Base-by-base conservation (phyloP, 2,888 invertebrate species). In the Rhogogaster chlorosoma region DNA sequence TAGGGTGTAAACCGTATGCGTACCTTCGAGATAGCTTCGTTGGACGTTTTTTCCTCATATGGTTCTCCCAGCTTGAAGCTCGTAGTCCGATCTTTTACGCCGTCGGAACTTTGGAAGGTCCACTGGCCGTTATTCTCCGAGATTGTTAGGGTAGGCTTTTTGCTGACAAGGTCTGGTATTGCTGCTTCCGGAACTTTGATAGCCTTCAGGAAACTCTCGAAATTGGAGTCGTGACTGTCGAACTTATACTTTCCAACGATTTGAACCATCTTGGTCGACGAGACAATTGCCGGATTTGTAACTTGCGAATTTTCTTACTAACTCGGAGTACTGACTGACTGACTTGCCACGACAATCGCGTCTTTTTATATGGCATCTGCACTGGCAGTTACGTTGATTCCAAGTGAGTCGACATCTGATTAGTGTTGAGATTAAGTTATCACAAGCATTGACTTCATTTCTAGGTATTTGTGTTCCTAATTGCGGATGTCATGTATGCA, bases 21-120 rank as follows among this genome's bases (percentile, higher is more conserved):
- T 70, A 70, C 70, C 70, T 70, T 70, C 32, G 26, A n/a, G 32
- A 70, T 26, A 7, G 7, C 32, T 29, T 18, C 70, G n/a, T 10
- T 32, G 1, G 93, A 92, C 89, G 93, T 90, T 2, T 88, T 87
- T 86, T 93, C 94, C 26, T 93, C 92, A 86, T 92, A 93, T 22
- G 90, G 87, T 85, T 92, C 92, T 75, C 91, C 91, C 49, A 92
- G 88, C 83, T 91, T 91, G 89, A 93, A 93, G 36, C 89, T 91
- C 0, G 89, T 87, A 29, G 90, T 88, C 10, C 89, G 87, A 0
- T 89, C 88, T 73, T 91, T 91, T 32, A 92, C 91, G 10, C 92
- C 90, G 45, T 90, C 92, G 71, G 87, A 88, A 7, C 93, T 91
- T 70, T 89, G 88, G 86, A 93, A 88, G 26, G 89, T 86, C 92